These are phyloP conservation scores for Zaprionus capensis DNA, from an alignment of 1,140 invertebrate species.

Conservation along the genomic window DNA sequence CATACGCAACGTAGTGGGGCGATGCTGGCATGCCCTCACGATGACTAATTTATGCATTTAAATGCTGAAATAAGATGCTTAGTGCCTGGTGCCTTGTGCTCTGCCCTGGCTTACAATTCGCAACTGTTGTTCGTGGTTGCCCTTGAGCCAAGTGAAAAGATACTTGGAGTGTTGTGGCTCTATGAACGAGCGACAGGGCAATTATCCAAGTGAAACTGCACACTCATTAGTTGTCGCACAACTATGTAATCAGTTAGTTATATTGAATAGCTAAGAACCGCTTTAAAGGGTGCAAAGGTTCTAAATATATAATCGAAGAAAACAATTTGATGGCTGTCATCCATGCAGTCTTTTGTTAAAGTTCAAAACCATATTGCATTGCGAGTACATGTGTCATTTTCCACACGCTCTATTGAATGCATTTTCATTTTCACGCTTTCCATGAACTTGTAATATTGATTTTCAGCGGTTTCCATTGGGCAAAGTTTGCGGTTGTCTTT, in stretches of 20 bases:
- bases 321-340: not conserved
- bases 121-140: not conserved
- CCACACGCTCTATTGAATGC: constrained; percentile 18
- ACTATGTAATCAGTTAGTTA: not conserved
- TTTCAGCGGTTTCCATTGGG: constrained; percentile 51
- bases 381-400: constrained; percentile 37
- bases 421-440: constrained; percentile 51
- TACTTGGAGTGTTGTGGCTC: constrained; percentile 9
- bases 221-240: constrained; percentile 6
- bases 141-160: constrained; percentile 22
- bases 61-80: constrained; percentile 29
- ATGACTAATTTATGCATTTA: constrained; percentile 50
- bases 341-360: not conserved
- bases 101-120: not conserved
- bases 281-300: not conserved
- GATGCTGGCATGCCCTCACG: constrained; percentile 9
- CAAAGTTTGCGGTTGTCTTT: constrained; percentile 13
- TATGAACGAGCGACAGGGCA: not conserved
- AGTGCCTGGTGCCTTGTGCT: not conserved
- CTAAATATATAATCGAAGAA: not conserved
- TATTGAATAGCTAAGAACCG: not conserved
- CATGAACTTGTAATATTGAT: constrained; percentile 78
- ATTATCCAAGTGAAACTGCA: constrained; percentile 3
- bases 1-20: constrained; percentile 56
- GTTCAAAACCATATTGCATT: not conserved